A percentile compares a stretch with the other conserved stretches of the same genome.
Evolutionary conservation across 2,888 invertebrate genomes (phyloP).

Genomic region (Rhingia rostrata): DNA sequence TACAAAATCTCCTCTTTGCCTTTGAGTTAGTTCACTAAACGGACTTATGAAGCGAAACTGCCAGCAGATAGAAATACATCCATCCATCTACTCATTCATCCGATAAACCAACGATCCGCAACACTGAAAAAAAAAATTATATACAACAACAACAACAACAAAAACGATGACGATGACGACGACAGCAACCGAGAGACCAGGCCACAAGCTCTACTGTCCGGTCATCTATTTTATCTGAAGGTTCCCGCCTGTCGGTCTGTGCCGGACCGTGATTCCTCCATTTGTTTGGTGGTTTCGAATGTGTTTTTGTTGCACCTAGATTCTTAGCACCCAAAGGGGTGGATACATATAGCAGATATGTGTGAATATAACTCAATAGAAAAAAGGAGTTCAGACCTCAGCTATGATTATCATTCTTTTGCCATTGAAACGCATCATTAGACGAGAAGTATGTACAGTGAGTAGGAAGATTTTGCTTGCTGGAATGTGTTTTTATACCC

Average conservation of each 20-base stretch:
- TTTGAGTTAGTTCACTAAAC: slow-evolving; percentile 52
- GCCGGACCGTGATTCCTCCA: slow-evolving; percentile 62
- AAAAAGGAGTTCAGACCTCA: slow-evolving; percentile 49
- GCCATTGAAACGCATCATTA: slow-evolving; percentile 65
- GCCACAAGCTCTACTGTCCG: slow-evolving; percentile 61
- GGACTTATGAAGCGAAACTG: slow-evolving; percentile 58
- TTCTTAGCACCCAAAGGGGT: slow-evolving; percentile 24
- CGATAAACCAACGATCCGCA: slow-evolving; percentile 72
- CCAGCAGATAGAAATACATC: slow-evolving; percentile 61
- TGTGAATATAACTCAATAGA: slow-evolving; percentile 55
- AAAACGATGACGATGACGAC: slow-evolving; percentile 25
- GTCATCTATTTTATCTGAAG: slow-evolving; percentile 59
- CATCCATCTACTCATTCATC: slow-evolving; percentile 69
- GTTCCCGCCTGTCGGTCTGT: slow-evolving; percentile 62
- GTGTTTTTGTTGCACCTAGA: slow-evolving; percentile 30
- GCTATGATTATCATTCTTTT: slow-evolving; percentile 50
- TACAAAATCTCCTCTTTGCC: slow-evolving; percentile 19
- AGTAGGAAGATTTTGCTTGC: background rate
- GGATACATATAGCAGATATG: slow-evolving; percentile 19
- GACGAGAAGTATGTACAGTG: slow-evolving; percentile 51
- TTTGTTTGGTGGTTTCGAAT: slow-evolving; percentile 56
- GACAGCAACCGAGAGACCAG: slow-evolving; percentile 42
- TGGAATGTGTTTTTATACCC: no score
- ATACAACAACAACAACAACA: background rate
- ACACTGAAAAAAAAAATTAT: slow-evolving; percentile 31